Evolutionary conservation across 2,113 vertebrate species (phyloP), one percentile per base, ranked within the genome.

Genomic region (Serilophus lunatus): DNA sequence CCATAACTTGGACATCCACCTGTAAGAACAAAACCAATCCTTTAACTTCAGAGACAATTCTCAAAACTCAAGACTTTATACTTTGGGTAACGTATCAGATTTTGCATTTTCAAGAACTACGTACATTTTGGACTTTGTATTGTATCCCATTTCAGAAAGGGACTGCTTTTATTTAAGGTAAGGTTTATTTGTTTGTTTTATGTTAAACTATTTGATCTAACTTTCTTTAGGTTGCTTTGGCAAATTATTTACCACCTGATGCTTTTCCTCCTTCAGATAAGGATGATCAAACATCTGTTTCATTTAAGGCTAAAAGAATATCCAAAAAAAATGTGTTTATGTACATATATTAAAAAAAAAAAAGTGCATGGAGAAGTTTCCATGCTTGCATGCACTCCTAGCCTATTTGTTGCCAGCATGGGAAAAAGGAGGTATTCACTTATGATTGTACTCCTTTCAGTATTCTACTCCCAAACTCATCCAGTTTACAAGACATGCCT

Each of bases 1-100:
- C 99, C 99, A 99, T 70, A 99, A 98, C 80, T 98, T 98, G 71
- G 98, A 98, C 98, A 99, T 98, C 99, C 99, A 99, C 96, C 99
- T 99, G 86, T 44, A 71, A 84, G 29, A 22, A 84, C 44, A 95
- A 22, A 91, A 76, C 63, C 12, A 82, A 75, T 40, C 25, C 47
- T 54, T 93, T 51, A 64, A 22, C 13, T 72, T 70, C 29, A 82
- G 61, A 78, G 42, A 44, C 40, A 74, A 57, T 38, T 35, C 78
- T 12, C 54, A 89, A 76, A 78, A 1, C 6, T 8, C 44, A 54
- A 1, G 0, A 61, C 54, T 85, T 92, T 63, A 66, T 47, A 53
- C 28, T 65, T 45, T 19, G 26, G 11, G 29, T 66, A 93, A 57
- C 7, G 7, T 33, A 78, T 4, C 18, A 60, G 26, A 61, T 50